phyloP scores from a whole-genome alignment of 2,113 vertebrate genomes.

The Hipposideros armiger region DNA sequence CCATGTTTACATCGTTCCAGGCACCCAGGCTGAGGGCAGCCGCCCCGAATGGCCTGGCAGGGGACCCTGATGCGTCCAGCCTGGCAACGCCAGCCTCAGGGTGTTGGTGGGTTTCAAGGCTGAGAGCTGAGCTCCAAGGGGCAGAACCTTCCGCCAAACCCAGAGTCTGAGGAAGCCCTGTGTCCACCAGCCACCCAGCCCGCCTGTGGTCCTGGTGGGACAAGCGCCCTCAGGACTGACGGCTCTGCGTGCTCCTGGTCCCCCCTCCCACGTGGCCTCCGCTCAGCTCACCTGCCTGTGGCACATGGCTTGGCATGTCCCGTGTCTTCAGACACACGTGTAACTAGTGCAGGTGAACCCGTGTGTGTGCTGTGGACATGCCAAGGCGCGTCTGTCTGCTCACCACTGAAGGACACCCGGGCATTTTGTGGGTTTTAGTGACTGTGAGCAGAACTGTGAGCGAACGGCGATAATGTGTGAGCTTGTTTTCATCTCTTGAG shows the following conservation, averaged over 20 bases:
- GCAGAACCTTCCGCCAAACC: not conserved
- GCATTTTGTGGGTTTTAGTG: not conserved
- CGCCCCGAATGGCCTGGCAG: not conserved
- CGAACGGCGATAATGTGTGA: not conserved
- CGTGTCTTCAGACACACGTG: not conserved
- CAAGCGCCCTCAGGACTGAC: rapidly evolving
- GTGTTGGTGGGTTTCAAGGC: too few relatives aligned
- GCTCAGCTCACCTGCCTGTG: not conserved
- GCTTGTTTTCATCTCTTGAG: not conserved
- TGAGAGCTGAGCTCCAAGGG: not conserved
- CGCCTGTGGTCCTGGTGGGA: not conserved
- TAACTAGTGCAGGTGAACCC: not conserved
- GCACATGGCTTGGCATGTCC: rapidly evolving
- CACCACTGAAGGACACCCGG: not conserved
- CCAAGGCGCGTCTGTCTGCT: rapidly evolving
- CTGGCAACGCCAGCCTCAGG: rapidly evolving
- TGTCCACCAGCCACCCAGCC: too few relatives aligned
- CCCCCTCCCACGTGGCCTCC: too few relatives aligned
- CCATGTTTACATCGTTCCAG: not conserved
- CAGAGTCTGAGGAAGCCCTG: not conserved
- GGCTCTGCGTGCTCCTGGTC: not conserved
- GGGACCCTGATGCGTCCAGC: not conserved
- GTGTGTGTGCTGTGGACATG: rapidly evolving
- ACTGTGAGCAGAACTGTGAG: not conserved
- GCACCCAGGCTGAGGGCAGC: not conserved